These are phyloP conservation scores for Hydriomena furcata DNA, from an alignment of 2,888 invertebrate species.

Conservation along the genomic window DNA sequence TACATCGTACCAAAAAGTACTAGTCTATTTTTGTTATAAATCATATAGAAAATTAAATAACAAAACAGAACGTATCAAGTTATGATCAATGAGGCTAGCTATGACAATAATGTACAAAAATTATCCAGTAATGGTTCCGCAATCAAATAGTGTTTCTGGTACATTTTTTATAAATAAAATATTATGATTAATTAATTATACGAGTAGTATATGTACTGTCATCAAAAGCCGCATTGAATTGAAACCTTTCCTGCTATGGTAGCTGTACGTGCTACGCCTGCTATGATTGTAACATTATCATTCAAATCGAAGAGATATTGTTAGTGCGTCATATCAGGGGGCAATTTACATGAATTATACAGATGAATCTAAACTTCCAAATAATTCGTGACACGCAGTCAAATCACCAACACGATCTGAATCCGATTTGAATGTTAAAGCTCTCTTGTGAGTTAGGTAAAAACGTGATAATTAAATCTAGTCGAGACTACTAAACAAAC, in stretches of 20 bases:
- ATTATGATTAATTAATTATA: too few relatives aligned
- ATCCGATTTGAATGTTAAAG: constrained; percentile 48
- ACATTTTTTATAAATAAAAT: background rate
- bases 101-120: constrained; percentile 9
- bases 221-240: constrained; percentile 37
- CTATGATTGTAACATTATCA: constrained; percentile 41
- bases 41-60: background rate
- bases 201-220: constrained; percentile 15
- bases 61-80: background rate
- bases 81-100: constrained; percentile 3
- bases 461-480: constrained; percentile 54
- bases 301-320: constrained; percentile 51
- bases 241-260: constrained; percentile 27
- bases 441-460: constrained; percentile 43
- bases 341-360: background rate
- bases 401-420: constrained; percentile 32
- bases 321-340: constrained; percentile 9
- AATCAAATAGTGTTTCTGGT: background rate
- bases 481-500: constrained; percentile 68
- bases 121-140: background rate
- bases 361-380: constrained; percentile 3
- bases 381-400: background rate
- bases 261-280: constrained; percentile 50
- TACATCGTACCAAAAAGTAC: constrained; percentile 9
- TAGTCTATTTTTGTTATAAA: background rate